Percentiles rank a stretch among this genome's conserved stretches.
phyloP scores from a whole-genome alignment of 1,140 invertebrate genomes.

The Adelges cooleyi region DNA sequence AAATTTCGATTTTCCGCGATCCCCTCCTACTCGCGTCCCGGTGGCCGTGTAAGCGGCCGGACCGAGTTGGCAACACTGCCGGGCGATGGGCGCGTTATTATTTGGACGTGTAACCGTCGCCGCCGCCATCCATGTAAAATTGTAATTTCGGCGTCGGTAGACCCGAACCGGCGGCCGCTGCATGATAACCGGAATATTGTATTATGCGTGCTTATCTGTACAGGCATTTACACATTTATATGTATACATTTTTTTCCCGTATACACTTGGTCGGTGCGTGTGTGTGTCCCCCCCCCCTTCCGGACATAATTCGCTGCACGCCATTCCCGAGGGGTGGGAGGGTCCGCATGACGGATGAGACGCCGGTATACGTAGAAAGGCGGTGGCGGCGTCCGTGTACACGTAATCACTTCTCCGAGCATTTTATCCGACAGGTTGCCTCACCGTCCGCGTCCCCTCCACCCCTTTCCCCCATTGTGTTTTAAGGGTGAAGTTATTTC shows the following conservation, averaged over 20 bases:
- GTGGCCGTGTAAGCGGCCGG: neutral
- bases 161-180: neutral
- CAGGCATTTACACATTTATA: too few species aligned
- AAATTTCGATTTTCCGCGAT: constrained; percentile 18
- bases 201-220: constrained; percentile 5
- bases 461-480: neutral
- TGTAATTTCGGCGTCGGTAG: constrained; percentile 16
- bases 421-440: constrained; percentile 19
- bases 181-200: constrained; percentile 18
- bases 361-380: neutral
- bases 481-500: constrained; percentile 16
- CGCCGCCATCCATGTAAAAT: neutral
- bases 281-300: neutral
- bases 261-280: neutral
- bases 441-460: neutral
- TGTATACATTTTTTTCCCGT: neutral
- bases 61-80: constrained; percentile 21
- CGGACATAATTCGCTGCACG: too few species aligned
- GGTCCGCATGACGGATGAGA: neutral
- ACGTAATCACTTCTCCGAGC: constrained; percentile 4
- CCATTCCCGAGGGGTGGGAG: too few species aligned
- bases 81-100: neutral
- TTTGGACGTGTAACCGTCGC: neutral
- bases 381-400: neutral
- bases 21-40: neutral